Base-by-base conservation (phyloP, 2,113 vertebrate genomes). In the Cricetomys ansorgei region DNA sequence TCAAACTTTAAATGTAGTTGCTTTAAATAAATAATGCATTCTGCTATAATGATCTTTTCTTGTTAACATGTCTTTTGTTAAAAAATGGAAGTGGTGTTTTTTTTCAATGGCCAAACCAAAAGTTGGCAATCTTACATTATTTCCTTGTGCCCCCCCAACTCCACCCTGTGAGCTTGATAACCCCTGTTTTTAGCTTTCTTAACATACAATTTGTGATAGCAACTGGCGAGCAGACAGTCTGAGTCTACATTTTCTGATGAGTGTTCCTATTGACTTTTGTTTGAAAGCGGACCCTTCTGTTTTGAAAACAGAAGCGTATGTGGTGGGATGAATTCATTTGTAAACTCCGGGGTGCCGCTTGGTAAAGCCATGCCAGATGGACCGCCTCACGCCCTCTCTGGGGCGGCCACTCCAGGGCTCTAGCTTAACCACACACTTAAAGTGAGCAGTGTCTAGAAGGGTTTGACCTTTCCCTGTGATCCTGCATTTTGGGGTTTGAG, bases 291-390 rank as follows among this genome's bases (percentile, higher is more conserved):
- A 64, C 64, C 70, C 0, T 2, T 40, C 77, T 75, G 67, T 93
- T 94, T 95, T 90, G 80, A 67, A 80, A 96, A 89, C 75, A 86
- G 48, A 94, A 43, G 84, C 53, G 16, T 73, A 76, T 45, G 76
- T 95, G 88, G 59, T 55, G 23, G 75, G 59, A 50, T 81, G 75
- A 88, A 84, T 87, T 91, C 89, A 86, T 92, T 72, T 69, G 29
- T 90, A 62, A 93, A 86, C 91, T 72, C 88, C 65, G 23, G 76
- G 88, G 90, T 93, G 59, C 65, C 3, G 17, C 3, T 3, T 59
- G 88, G 83, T 0, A 5, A 91, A 76, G 80, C 37, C 57, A 80
- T 0, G 23, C 69, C 83, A 96, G 79, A 85, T 88, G 94, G 96
- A 88, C 48, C 83, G 84, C 72, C 89, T 62, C 55, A 37, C n/a